phyloP scores from a whole-genome alignment of 2,113 vertebrate species.

The Macaca fascicularis region DNA sequence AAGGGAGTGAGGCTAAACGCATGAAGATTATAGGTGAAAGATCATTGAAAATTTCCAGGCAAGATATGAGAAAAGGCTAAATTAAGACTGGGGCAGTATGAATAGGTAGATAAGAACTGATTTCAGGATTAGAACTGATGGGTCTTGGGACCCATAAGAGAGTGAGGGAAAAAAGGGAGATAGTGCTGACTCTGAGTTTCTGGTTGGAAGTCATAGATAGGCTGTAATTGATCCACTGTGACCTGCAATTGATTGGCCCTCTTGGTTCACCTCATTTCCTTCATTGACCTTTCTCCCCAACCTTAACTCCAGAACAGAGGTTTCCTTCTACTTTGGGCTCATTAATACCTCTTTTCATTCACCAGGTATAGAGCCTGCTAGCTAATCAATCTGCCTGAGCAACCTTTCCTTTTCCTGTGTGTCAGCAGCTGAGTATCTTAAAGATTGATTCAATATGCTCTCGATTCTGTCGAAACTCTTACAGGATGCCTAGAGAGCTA shows the following conservation, averaged over 20 bases:
- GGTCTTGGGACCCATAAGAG: not conserved
- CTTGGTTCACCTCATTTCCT: constrained; percentile 50
- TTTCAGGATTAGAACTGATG: constrained; percentile 43
- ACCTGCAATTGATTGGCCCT: constrained; percentile 59
- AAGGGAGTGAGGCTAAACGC: not conserved
- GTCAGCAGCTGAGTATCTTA: constrained; percentile 60
- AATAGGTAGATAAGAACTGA: not conserved
- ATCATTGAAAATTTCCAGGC: constrained; percentile 2
- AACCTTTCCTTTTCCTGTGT: constrained; percentile 60
- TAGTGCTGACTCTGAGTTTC: constrained; percentile 44
- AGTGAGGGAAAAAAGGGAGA: not conserved
- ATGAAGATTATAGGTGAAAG: constrained; percentile 35
- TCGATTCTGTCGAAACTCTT: constrained; percentile 36
- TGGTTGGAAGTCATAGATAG: constrained; percentile 18
- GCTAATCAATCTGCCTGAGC: constrained; percentile 50
- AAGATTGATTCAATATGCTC: constrained; percentile 57
- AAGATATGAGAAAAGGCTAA: constrained; percentile 16
- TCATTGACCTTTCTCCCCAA: constrained; percentile 61
- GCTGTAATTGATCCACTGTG: constrained; percentile 49
- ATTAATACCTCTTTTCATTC: constrained; percentile 67
- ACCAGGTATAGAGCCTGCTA: constrained; percentile 50
- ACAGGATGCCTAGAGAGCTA: constrained; percentile 20
- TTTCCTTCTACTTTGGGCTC: constrained; percentile 51
- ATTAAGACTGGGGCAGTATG: not conserved
- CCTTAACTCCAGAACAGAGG: constrained; percentile 47